Percentiles rank a stretch among this genome's conserved stretches.
phyloP scores from a whole-genome alignment of 1,140 invertebrate genomes.

The Nephila pilipes region DNA sequence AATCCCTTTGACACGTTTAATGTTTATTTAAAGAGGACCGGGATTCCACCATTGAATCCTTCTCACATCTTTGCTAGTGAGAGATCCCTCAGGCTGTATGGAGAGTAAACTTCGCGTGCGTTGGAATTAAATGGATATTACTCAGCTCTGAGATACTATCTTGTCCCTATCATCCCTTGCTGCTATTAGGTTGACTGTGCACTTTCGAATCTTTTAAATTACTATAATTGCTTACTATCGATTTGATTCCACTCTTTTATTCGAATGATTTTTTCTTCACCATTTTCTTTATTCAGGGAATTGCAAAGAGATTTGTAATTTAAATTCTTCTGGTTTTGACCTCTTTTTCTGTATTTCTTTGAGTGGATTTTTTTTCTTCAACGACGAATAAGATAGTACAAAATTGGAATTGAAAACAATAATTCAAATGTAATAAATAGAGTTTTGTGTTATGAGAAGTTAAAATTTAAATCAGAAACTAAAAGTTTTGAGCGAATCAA shows the following conservation, averaged over 20 bases:
- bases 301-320: too few species aligned
- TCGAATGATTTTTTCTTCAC: neutral
- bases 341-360: too few species aligned
- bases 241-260: neutral
- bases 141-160: neutral
- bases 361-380: too few species aligned
- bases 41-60: neutral
- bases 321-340: too few species aligned
- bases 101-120: neutral
- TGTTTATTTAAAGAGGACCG: neutral
- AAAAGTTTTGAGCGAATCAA: too few species aligned
- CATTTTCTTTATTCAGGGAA: too few species aligned
- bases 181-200: constrained; percentile 7
- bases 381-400: too few species aligned
- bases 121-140: neutral
- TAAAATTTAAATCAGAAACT: too few species aligned
- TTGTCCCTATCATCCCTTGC: neutral
- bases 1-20: neutral
- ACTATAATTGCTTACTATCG: neutral
- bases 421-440: too few species aligned
- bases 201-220: neutral
- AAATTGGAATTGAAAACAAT: too few species aligned
- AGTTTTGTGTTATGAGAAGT: too few species aligned
- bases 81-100: neutral
- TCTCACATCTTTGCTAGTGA: neutral